Percentiles rank a stretch among this genome's conserved stretches.
phyloP scores from a whole-genome alignment of 1,140 invertebrate species.

The Anastatus disparis region DNA sequence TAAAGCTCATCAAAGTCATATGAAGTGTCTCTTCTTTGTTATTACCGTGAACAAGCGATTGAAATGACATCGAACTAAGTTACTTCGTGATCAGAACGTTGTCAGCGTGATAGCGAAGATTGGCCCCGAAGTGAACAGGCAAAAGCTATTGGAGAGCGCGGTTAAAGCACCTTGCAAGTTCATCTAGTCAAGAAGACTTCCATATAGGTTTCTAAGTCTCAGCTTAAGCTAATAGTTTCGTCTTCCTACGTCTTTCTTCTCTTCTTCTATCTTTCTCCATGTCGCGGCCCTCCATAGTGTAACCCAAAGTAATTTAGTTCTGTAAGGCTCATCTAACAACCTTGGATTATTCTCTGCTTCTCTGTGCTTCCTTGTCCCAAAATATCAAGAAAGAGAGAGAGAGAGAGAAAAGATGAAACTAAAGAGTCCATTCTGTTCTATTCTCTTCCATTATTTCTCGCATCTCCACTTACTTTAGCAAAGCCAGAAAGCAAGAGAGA shows the following conservation, averaged over 20 bases:
- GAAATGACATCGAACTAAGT: no score
- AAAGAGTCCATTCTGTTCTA: not conserved
- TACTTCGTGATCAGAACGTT: no score
- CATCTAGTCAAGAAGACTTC: conserved; percentile 4
- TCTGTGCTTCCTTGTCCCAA: not conserved
- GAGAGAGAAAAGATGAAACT: not conserved
- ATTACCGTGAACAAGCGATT: no score
- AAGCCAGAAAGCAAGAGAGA: no score
- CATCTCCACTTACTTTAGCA: not conserved
- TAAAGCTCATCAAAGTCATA: no score
- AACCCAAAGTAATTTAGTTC: conserved; percentile 29
- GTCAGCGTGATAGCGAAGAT: not conserved
- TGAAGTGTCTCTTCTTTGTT: no score
- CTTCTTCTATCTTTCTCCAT: not conserved
- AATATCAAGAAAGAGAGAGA: conserved; percentile 1
- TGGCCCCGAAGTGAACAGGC: not conserved
- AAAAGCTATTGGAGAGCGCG: not conserved
- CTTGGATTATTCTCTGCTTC: not conserved
- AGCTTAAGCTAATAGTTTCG: conserved; percentile 25
- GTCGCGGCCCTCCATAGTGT: no score
- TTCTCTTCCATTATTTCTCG: conserved; percentile 9
- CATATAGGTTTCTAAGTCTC: conserved; percentile 25
- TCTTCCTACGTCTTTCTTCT: no score
- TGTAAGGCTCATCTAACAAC: conserved; percentile 11
- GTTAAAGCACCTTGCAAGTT: conserved; percentile 7